Conservation (phyloP, 2,797 vertebrate species). For the Decapterus maruadsi region DNA sequence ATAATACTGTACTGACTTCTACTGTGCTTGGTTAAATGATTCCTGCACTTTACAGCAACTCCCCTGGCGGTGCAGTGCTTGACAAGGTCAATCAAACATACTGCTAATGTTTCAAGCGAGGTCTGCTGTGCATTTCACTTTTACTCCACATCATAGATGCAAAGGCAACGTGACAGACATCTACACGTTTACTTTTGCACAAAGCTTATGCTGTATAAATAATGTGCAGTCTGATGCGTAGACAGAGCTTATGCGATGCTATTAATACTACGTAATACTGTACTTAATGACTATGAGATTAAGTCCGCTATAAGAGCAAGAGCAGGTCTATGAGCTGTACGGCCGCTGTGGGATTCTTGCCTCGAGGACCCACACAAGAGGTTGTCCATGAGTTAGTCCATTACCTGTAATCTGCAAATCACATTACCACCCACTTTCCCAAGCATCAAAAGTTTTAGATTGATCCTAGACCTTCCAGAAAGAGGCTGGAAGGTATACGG, state of each 20-base stretch:
- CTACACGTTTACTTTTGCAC: slow-evolving; percentile 24
- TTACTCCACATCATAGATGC: background rate
- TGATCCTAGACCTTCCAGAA: slow-evolving; percentile 17
- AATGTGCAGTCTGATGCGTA: slow-evolving; percentile 41
- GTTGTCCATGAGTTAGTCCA: slow-evolving; percentile 16
- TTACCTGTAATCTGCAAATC: slow-evolving; percentile 30
- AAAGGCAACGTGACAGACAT: slow-evolving; percentile 30
- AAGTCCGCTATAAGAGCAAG: slow-evolving; percentile 51
- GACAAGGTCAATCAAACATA: slow-evolving; percentile 44
- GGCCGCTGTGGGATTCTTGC: slow-evolving; percentile 34
- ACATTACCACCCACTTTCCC: slow-evolving; percentile 24
- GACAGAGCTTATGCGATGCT: slow-evolving; percentile 50
- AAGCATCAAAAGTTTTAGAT: slow-evolving; percentile 34
- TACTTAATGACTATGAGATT: slow-evolving; percentile 70
- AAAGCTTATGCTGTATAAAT: slow-evolving; percentile 49
- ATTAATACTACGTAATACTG: slow-evolving; percentile 67
- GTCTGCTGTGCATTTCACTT: slow-evolving; percentile 8
- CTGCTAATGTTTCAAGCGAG: slow-evolving; percentile 27
- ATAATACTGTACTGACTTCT: slow-evolving; percentile 18
- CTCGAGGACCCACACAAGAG: slow-evolving; percentile 17
- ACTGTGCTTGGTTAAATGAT: slow-evolving; percentile 12
- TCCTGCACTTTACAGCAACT: slow-evolving; percentile 14
- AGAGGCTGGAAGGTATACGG: background rate
- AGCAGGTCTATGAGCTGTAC: slow-evolving; percentile 18
- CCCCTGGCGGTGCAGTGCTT: background rate